phyloP scores from a whole-genome alignment of 2,113 vertebrate genomes.

The Axis porcinus region DNA sequence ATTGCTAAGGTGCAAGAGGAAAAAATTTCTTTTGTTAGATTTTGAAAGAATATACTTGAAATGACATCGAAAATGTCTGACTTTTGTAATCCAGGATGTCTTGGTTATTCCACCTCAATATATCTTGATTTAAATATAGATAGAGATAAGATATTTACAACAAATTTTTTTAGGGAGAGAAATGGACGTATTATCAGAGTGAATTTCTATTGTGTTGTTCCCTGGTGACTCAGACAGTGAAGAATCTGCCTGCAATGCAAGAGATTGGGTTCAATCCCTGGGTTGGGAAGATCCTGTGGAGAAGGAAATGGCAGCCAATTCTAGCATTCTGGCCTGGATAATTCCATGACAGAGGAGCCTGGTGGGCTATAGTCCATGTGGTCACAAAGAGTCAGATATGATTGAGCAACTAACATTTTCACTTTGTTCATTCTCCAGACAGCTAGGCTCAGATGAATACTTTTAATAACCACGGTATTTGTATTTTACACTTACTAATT shows the following conservation, averaged over 20 bases:
- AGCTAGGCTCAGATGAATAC: not conserved
- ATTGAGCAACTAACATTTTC: not conserved
- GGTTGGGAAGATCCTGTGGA: not conserved
- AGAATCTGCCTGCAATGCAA: not conserved
- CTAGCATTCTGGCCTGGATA: not conserved
- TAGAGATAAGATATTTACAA: not conserved
- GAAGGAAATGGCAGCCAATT: not conserved
- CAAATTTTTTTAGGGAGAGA: not conserved
- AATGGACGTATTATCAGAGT: not conserved
- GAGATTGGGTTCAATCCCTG: not conserved
- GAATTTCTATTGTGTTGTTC: not conserved
- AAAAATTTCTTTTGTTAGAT: not conserved
- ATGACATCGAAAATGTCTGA: not conserved
- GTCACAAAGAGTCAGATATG: not conserved
- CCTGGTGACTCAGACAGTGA: not conserved
- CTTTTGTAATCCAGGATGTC: not conserved
- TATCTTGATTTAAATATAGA: slow-evolving; percentile 1
- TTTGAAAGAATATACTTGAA: slow-evolving; percentile 52
- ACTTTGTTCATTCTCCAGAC: not conserved
- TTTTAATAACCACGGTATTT: not conserved
- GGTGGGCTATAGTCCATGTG: not conserved
- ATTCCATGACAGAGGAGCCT: not conserved
- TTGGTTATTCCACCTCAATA: not conserved
- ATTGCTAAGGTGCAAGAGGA: not conserved
- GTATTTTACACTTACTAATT: not conserved